Evolutionary conservation across 2,888 invertebrate genomes (phyloP), one percentile per base, ranked within the genome.

Genomic region (Ochlodes sylvanus): DNA sequence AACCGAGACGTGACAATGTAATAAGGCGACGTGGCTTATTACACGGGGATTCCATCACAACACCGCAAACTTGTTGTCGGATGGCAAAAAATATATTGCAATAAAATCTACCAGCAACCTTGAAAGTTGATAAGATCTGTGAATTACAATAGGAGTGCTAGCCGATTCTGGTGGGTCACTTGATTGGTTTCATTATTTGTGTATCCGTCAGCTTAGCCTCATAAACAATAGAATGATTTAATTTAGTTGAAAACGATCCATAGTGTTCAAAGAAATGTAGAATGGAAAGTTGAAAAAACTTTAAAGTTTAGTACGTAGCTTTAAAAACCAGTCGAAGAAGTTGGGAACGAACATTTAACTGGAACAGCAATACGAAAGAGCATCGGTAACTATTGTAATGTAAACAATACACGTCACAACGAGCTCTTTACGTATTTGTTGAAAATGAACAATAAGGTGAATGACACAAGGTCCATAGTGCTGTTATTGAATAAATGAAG

Each of bases 1-100:
- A 54, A 50, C 42, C 60, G 19, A 62, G 79, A 86, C 86, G 85
- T 87, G 85, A 88, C 76, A 64, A 68, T 55, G 80, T 77, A 81
- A 78, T 78, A 81, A 61, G 47, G 44, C 61, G 56, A 62, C 67
- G 61, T 61, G 67, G 34, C 61, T 67, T 67, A 78, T 76, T 78
- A 78, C 78, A 66, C 64, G 62, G 69, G 68, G 58, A 77, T 75
- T 76, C 75, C 72, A 77, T 77, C 73, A 79, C 73, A 73, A 73
- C 77, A 77, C 77, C 76, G 77, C 79, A 80, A 76, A 63, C 66
- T 70, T 67, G 67, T 72, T 55, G 64, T 54, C 68, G 57, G 47
- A 38, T 63, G 38, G 58, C 69, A 72, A 66, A 73, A 74, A 73
- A 74, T 67, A 56, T 21, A 47, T 44, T 44, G 54, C 54, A 67